Base-by-base conservation (phyloP, 2,888 invertebrate species). In the Cheilosia urbana region DNA sequence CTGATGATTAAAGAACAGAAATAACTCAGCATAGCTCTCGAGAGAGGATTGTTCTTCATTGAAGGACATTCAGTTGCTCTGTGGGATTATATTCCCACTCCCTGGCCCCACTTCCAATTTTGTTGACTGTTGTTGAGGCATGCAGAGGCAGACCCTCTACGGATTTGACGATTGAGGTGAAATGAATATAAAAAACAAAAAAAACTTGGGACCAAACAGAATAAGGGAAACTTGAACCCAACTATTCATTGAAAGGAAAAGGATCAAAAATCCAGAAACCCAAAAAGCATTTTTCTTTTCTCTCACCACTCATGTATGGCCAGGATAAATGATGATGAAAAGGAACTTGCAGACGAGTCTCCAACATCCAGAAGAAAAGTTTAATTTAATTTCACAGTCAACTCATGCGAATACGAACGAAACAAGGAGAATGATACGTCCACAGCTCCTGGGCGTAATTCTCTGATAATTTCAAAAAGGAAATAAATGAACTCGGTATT, bases 11-110 rank as follows among this genome's bases (percentile, higher is more conserved):
- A 71, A 83, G 78, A 72, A 78, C 66, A 68, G 62, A 68, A 83
- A 83, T 78, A 72, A 83, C 72, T 78, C 71, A 77, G 77, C 82
- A 68, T 78, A 47, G 78, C 82, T 78, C 66, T 78, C 49, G 49
- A 83, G 62, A 83, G 78, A 68, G 68, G 72, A 72, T 73, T 78
- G 82, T 83, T 83, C 62, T 68, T 62, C 62, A 51, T 72, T 78
- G 72, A 83, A 83, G 82, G 82, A 83, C 72, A 68, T 78, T 63
- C n/a, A 66, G 71, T 76, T 60, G 62, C 78, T 82, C 72, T 83
- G 82, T 68, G 71, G 60, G 57, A 62, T 57, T 72, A 66, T 49
- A 72, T 82, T 78, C 66, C 51, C 15, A 2, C 13, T 7, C 6
- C 45, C 27, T 17, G 1, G n/a, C 17, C 24, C 11, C 51, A 37